Evolutionary conservation across 2,797 vertebrate species (phyloP), one percentile per base, ranked within the genome.

Genomic region (Sitta carolinensis): DNA sequence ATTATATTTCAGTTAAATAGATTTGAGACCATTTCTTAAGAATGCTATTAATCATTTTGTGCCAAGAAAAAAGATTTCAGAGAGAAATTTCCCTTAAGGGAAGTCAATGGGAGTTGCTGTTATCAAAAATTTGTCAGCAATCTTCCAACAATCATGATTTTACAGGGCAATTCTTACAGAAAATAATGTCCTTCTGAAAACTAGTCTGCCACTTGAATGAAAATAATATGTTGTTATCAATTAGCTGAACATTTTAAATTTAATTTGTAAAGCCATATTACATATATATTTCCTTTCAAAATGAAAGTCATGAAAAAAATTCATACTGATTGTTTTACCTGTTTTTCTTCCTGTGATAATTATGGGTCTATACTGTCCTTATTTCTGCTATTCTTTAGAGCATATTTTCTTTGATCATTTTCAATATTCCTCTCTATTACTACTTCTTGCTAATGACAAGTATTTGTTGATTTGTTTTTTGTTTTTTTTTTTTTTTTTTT

Each of bases 61-160:
- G 91, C 59, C 90, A 80, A 85, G 72, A 93, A 91, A 84, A 94
- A 69, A 78, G 17, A 86, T 92, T 95, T 84, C 50, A 87, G 79
- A 79, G 43, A 94, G 62, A 96, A 91, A 93, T 93, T 79, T 97
- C 91, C 89, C 87, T 85, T 63, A 95, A 90, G 62, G 92, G 77
- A 94, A 95, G 78, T 78, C 87, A 87, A 50, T 91, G n/a, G 55
- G 66, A 93, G 87, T 63, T 93, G 22, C 32, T 93, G 22, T 45
- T 92, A 79, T 85, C 55, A 96, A 90, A 96, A 92, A 87, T 93
- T 95, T 94, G 68, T 62, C 77, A 89, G 54, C n/a, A 76, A 61
- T 82, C 57, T 95, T 83, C 72, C 50, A 78, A 90, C 16, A 91
- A 76, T 84, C 91, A 57, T 6, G 16, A 43, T 76, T 93, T 94